Evolutionary conservation across 1,140 invertebrate genomes (phyloP), one percentile per base, ranked within the genome.

Genomic region (Bombus superbus): DNA sequence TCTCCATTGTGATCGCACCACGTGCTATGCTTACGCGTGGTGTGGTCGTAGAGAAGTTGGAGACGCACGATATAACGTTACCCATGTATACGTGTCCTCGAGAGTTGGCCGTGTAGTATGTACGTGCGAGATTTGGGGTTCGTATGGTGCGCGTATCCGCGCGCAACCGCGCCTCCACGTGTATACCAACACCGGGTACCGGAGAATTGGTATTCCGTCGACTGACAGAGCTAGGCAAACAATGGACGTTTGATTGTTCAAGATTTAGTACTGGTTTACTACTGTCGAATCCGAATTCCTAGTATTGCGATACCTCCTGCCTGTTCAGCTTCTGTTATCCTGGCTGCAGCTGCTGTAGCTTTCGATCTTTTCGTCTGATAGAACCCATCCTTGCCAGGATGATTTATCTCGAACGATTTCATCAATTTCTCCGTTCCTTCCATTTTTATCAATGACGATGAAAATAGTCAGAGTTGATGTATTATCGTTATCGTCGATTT

Each of bases 161-260:
- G 42, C 25, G 32, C 76, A 22, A 44, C 57, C 77, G 38, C 35
- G 35, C 38, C 11, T 53, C 47, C 57, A n/a, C 47, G 44, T 76
- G 88, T 88, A 86, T 83, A 86, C 80, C 81, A 81, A 79, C 83
- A 86, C 40, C 59, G 66, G 78, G 69, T 81, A 86, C 69, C 66
- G 71, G 82, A 81, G 91, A 91, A 92, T 92, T 89, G 91, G 91
- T 91, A 92, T 91, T 87, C 89, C 83, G 83, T 73, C 89, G 87
- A 91, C 90, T 92, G 90, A 92, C 90, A 89, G 89, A 91, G 88
- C 89, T 90, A 90, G 89, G 86, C 87, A 91, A 92, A 92, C 92
- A 92, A 92, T 92, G 91, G 88, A 91, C 87, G 90, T 92, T 92
- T 92, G 91, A 92, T 92, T 91, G 89, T 89, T 89, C 90, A 91